Conservation (phyloP, 2,797 vertebrate species). For the Oceanodroma leucorhoa region DNA sequence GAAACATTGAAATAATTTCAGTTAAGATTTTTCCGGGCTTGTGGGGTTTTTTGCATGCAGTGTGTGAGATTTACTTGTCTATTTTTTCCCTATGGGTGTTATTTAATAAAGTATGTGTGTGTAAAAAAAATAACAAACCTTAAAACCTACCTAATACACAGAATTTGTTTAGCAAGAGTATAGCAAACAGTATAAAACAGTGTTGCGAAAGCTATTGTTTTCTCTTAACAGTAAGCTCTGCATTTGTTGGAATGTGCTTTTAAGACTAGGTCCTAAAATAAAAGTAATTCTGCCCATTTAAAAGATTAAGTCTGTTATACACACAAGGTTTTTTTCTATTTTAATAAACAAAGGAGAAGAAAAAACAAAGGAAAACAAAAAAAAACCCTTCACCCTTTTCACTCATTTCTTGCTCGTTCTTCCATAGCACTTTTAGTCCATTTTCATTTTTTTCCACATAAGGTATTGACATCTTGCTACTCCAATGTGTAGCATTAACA, state of each 20-base stretch:
- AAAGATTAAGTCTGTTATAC: not conserved
- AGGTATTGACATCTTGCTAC: not conserved
- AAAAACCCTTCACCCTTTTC: not conserved
- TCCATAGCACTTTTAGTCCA: not conserved
- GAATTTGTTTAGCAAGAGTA: not conserved
- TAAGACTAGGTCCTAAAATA: not conserved
- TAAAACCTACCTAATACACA: not conserved
- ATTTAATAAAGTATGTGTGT: not conserved
- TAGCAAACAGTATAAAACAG: not conserved
- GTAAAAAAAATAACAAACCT: not conserved
- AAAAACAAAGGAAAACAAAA: accelerated
- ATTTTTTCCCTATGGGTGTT: not conserved
- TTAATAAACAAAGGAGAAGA: not conserved
- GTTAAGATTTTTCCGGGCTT: not conserved
- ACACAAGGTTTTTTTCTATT: not conserved
- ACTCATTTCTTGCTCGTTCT: not conserved
- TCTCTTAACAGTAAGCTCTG: not conserved
- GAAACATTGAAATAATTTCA: not conserved
- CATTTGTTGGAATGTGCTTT: not conserved
- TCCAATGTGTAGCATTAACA: not conserved
- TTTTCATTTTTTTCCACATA: not conserved
- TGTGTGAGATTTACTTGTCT: not conserved
- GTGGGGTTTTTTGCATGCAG: not conserved
- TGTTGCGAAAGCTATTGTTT: not conserved
- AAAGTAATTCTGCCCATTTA: not conserved